Evolutionary conservation across 2,113 vertebrate species (phyloP).

Genomic region (Caranx ignobilis): DNA sequence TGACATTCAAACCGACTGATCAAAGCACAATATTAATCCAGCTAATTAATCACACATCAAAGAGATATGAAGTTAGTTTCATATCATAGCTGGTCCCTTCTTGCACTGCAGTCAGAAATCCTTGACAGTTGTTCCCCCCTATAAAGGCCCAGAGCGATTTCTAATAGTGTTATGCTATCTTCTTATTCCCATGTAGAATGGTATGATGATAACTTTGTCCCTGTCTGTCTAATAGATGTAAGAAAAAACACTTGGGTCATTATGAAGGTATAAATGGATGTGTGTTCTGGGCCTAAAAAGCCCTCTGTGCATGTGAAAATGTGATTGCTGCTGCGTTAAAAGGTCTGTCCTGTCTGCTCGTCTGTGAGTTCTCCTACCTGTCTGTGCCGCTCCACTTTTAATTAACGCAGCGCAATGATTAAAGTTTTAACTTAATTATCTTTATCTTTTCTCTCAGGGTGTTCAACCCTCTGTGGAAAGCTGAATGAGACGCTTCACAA

Average conservation of each 20-base stretch:
- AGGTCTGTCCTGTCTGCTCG: conserved; percentile 55
- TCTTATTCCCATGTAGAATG: conserved; percentile 28
- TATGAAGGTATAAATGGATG: conserved; percentile 54
- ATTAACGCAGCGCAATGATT: conserved; percentile 82
- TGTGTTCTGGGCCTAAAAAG: conserved; percentile 52
- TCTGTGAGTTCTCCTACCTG: conserved; percentile 71
- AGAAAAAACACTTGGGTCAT: conserved; percentile 54
- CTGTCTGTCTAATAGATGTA: conserved; percentile 43
- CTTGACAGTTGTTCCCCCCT: conserved; percentile 54
- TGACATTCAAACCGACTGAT: conserved; percentile 62
- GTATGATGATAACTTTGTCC: conserved; percentile 57
- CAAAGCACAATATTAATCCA: conserved; percentile 62
- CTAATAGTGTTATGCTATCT: conserved; percentile 43
- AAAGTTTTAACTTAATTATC: conserved; percentile 86
- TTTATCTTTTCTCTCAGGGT: conserved; percentile 84
- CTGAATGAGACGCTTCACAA: conserved; percentile 73
- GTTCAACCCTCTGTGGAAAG: conserved; percentile 74
- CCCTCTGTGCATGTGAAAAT: conserved; percentile 59
- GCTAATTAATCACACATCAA: conserved; percentile 71
- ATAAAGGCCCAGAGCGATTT: conserved; percentile 49
- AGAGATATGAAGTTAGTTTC: conserved; percentile 37
- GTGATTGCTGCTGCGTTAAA: conserved; percentile 71
- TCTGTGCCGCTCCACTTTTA: conserved; percentile 78
- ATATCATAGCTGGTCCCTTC: conserved; percentile 4
- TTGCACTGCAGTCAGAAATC: conserved; percentile 47